Conservation (phyloP, 2,113 vertebrate species). For the Otolemur garnettii region DNA sequence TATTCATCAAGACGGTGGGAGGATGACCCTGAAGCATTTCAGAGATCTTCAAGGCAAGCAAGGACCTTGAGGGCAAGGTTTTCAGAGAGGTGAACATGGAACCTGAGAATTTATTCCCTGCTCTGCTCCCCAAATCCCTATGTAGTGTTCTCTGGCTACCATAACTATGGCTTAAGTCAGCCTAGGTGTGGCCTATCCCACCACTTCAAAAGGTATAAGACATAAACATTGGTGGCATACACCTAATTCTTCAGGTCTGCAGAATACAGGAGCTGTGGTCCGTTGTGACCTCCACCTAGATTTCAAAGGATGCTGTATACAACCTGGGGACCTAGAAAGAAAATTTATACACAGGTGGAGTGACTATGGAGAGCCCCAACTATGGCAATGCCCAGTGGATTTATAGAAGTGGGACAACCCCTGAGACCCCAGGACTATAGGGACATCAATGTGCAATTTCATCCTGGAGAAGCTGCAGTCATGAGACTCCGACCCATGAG, state of each 20-base stretch:
- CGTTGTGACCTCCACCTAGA: not conserved
- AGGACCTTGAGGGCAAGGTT: not conserved
- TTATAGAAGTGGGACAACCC: not conserved
- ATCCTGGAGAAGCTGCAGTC: not conserved
- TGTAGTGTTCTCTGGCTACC: too few species aligned
- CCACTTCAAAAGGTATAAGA: not conserved
- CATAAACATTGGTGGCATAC: not conserved
- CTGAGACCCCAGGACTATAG: not conserved
- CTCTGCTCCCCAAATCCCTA: not conserved
- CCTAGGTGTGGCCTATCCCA: not conserved
- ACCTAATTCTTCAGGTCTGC: not conserved
- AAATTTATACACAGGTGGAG: not conserved
- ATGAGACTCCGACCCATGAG: not conserved
- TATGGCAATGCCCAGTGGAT: not conserved
- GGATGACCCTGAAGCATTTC: not conserved
- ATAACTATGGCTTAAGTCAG: not conserved
- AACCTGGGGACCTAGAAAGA: not conserved
- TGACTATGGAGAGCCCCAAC: not conserved
- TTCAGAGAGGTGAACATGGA: not conserved
- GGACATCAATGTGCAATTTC: not conserved
- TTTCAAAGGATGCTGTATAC: not conserved
- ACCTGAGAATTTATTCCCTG: not conserved
- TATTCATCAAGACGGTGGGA: not conserved
- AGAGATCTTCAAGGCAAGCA: not conserved
- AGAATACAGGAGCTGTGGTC: not conserved